Base-by-base conservation (phyloP, 2,797 vertebrate genomes). In the Ptychadena robeensis region DNA sequence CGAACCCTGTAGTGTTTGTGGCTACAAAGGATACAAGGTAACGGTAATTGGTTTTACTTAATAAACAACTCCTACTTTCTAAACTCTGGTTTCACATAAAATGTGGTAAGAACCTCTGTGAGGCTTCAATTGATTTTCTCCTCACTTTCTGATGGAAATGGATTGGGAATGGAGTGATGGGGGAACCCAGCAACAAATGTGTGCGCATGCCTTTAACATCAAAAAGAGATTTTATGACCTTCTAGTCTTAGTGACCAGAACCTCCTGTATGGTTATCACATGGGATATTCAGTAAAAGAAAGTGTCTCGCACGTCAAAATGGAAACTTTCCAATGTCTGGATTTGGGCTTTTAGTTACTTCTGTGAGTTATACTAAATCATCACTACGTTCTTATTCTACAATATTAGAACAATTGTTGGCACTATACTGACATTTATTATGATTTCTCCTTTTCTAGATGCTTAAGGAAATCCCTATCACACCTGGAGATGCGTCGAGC, bases 1-100 rank as follows among this genome's bases (percentile, higher is more conserved):
- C 97, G 71, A 98, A 98, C 91, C 97, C 96, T 0, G 97, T 98
- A 87, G 96, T 97, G 86, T 97, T 98, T 86, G 97, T 98, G 89
- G 97, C 96, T 87, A 97, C 97, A 57, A 98, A 98, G 91, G 96
- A 98, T 89, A 97, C 96, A 92, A 96, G 96, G 95, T 96, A 91
- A 82, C 28, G 18, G 25, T 40, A n/a, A n/a, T n/a, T n/a, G n/a
- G n/a, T n/a, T n/a, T n/a, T n/a, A n/a, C n/a, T n/a, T n/a, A n/a
- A n/a, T n/a, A n/a, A n/a, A n/a, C n/a, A n/a, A n/a, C n/a, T n/a
- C n/a, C n/a, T n/a, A n/a, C n/a, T n/a, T n/a, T n/a, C n/a, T n/a
- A n/a, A n/a, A n/a, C n/a, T n/a, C n/a, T n/a, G n/a, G n/a, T n/a
- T n/a, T n/a, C n/a, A n/a, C n/a, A n/a, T n/a, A n/a, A n/a, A n/a